Base-by-base conservation (phyloP, 2,113 vertebrate species). In the Mesitornis unicolor region DNA sequence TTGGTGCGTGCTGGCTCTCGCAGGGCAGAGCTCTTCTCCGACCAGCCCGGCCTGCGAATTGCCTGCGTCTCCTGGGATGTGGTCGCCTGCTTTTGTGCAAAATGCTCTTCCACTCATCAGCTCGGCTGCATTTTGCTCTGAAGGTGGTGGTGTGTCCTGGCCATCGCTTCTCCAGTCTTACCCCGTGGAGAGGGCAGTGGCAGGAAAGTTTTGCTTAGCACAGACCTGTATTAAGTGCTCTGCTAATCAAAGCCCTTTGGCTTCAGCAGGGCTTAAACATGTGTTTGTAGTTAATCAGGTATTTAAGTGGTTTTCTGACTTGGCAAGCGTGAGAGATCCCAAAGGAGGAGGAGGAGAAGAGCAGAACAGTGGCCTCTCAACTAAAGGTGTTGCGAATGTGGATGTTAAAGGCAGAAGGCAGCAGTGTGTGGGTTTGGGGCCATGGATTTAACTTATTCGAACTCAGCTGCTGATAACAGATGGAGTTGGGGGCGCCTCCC, bases 241-340 rank as follows among this genome's bases (percentile, higher is more conserved):
- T 75, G 67, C 40, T 95, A 24, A 64, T 20, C 89, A 87, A 87
- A 20, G 25, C 73, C 33, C 73, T 43, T 59, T 78, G 89, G 89
- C 87, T 87, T 47, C 84, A 10, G 56, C 3, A 38, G 60, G 93
- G 36, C 50, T 95, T 71, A 54, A 93, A 89, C 92, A 87, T 87
- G 43, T 94, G 95, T 89, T 95, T 87, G 19, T 71, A 42, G 64
- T 94, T 95, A 91, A 94, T 67, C 91, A 94, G 84, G 77, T 94
- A 89, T 85, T 94, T 95, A 81, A 95, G 89, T 84, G 80, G 64
- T 87, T 93, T 91, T 93, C 64, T 91, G 64, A 14, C 35, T 95
- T 94, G 84, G 89, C 77, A 74, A 54, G 64, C 22, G 4, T 6
- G 51, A 59, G 84, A 61, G 21, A 20, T 78, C 80, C 53, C 36